phyloP scores from a whole-genome alignment of 2,113 vertebrate species.

The Australoheros scitulus region DNA sequence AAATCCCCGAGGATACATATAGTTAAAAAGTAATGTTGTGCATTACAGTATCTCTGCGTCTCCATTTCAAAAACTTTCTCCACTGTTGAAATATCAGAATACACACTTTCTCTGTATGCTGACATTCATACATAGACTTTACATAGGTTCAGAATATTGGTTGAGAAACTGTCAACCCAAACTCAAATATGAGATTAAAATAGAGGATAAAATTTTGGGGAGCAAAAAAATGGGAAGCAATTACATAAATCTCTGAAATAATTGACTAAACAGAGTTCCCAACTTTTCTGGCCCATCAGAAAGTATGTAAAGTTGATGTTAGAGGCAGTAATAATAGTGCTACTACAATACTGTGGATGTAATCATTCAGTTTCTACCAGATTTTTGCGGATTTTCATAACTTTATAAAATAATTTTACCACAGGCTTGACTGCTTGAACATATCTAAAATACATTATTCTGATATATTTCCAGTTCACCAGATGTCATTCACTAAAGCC shows the following conservation, averaged over 20 bases:
- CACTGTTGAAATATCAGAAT: not conserved
- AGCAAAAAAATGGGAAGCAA: not conserved
- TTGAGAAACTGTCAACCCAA: not conserved
- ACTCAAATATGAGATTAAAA: not conserved
- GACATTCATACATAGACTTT: no score
- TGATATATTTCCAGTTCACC: not conserved
- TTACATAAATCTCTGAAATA: not conserved
- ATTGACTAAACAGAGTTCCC: no score
- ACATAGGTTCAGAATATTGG: not conserved
- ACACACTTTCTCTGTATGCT: not conserved
- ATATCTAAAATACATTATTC: not conserved
- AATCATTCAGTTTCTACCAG: rapidly evolving
- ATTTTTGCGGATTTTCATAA: not conserved
- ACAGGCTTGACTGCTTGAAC: not conserved
- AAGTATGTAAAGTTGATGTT: not conserved
- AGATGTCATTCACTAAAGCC: not conserved
- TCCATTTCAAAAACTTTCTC: not conserved
- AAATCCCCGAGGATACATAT: not conserved
- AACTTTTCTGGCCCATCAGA: rapidly evolving
- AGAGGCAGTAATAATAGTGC: not conserved
- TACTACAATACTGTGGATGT: not conserved
- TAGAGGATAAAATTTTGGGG: no score
- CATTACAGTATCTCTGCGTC: not conserved
- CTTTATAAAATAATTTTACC: not conserved
- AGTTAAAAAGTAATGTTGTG: not conserved